Evolutionary conservation across 2,888 invertebrate genomes (phyloP).

Genomic region (Eucera pruinosa): DNA sequence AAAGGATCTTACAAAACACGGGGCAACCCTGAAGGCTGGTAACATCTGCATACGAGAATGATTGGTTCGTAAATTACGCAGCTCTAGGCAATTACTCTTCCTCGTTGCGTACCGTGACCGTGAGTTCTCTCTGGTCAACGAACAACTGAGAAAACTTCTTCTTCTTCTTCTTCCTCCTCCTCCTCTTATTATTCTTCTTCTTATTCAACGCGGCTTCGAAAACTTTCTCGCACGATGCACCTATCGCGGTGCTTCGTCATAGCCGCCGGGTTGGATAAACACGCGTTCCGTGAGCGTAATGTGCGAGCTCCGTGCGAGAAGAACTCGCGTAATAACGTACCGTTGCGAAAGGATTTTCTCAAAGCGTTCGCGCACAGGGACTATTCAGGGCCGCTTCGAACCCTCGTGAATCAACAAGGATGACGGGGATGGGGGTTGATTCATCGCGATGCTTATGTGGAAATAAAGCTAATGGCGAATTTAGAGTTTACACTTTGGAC

Average conservation of each 20-base stretch:
- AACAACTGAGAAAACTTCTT: neutral
- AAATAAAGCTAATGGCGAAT: no score
- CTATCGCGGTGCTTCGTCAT: slow-evolving; percentile 1
- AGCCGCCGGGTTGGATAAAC: slow-evolving; percentile 53
- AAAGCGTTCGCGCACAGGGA: neutral
- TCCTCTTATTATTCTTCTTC: neutral
- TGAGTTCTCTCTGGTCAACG: slow-evolving; percentile 9
- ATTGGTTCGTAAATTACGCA: slow-evolving; percentile 82
- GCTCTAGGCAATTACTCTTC: slow-evolving; percentile 75
- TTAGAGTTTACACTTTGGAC: no score
- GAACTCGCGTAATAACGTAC: slow-evolving; percentile 40
- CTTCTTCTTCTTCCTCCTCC: neutral
- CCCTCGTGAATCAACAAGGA: neutral
- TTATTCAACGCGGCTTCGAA: slow-evolving; percentile 13
- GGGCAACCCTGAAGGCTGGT: slow-evolving; percentile 63
- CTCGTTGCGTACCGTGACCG: slow-evolving; percentile 34
- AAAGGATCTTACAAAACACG: neutral
- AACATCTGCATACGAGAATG: slow-evolving; percentile 81
- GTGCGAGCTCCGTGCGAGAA: slow-evolving; percentile 25
- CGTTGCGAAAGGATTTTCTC: slow-evolving; percentile 19
- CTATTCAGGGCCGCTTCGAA: neutral
- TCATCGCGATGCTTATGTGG: neutral
- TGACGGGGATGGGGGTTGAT: neutral
- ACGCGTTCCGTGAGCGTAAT: slow-evolving; percentile 40
- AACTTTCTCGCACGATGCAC: slow-evolving; percentile 34